Percentiles rank a stretch among this genome's conserved stretches.
Conservation (phyloP, 1,140 invertebrate species). For the Drosophila nikananu region DNA sequence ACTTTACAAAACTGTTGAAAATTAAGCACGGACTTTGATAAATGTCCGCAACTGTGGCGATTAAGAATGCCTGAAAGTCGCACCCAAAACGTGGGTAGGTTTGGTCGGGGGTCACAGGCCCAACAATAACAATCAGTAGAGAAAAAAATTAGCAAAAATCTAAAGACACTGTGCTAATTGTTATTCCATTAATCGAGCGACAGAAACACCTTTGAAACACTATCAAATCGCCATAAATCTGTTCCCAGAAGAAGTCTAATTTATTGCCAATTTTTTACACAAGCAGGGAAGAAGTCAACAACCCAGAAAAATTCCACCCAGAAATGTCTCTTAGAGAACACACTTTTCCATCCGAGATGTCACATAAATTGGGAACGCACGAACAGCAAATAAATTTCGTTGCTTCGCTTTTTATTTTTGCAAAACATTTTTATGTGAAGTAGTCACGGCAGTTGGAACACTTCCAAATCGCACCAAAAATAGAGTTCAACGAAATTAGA, state of each 20-base stretch:
- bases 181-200: neutral
- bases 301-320: slow-evolving; percentile 22
- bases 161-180: neutral
- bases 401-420: slow-evolving; percentile 28
- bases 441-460: slow-evolving; percentile 77
- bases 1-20: slow-evolving; percentile 21
- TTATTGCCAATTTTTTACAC: slow-evolving; percentile 29
- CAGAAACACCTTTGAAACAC: neutral
- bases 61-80: slow-evolving; percentile 14
- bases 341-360: slow-evolving; percentile 63
- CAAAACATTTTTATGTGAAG: slow-evolving; percentile 66
- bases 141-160: neutral
- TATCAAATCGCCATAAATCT: slow-evolving; percentile 39
- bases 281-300: slow-evolving; percentile 44
- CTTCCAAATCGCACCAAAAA: slow-evolving; percentile 65
- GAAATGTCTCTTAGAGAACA: slow-evolving; percentile 23
- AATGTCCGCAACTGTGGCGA: slow-evolving; percentile 23
- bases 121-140: neutral
- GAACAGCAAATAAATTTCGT: slow-evolving; percentile 32
- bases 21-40: slow-evolving; percentile 32
- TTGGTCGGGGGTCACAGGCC: neutral
- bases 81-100: slow-evolving; percentile 7
- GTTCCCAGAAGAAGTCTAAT: slow-evolving; percentile 9
- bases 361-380: slow-evolving; percentile 72
- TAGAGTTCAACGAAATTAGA: slow-evolving; percentile 29